Conservation (phyloP, 2,888 invertebrate genomes). For the Macaria notata region DNA sequence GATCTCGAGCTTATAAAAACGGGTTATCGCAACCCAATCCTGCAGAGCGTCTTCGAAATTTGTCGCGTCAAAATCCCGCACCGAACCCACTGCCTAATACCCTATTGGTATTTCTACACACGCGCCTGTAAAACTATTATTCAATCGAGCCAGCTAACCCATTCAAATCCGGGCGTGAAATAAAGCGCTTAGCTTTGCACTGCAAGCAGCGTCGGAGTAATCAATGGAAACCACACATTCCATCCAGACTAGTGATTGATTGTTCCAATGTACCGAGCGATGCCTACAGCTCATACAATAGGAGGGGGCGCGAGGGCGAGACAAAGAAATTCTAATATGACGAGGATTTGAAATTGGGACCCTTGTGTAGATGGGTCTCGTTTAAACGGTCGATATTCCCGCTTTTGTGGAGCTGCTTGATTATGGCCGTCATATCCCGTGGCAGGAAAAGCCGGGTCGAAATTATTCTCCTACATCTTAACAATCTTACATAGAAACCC, state of each 20-base stretch:
- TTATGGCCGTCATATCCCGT: not conserved
- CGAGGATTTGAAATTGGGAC: conserved; percentile 16
- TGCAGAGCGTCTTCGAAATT: conserved; percentile 11
- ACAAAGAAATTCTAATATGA: conserved; percentile 27
- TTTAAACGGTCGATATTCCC: conserved; percentile 12
- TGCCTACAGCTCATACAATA: conserved; percentile 21
- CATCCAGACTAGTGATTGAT: conserved; percentile 35
- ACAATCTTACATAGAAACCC: too few relatives aligned
- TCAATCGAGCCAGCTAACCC: conserved; percentile 25
- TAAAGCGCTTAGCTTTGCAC: conserved; percentile 33
- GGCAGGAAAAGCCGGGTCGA: not conserved
- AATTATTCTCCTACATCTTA: not conserved
- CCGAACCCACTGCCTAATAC: conserved; percentile 16
- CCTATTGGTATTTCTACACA: conserved; percentile 22
- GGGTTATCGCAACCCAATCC: not conserved
- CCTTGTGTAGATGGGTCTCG: conserved; percentile 11
- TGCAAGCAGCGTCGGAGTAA: conserved; percentile 31
- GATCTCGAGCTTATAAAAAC: not conserved
- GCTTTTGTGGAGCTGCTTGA: conserved; percentile 9
- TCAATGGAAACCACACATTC: conserved; percentile 36
- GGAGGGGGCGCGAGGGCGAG: conserved; percentile 17
- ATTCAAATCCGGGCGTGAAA: conserved; percentile 31
- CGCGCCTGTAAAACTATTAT: conserved; percentile 25
- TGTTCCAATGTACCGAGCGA: conserved; percentile 27
- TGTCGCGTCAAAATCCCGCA: conserved; percentile 6